These are phyloP conservation scores for Neoarius graeffei DNA, from an alignment of 2,113 vertebrate genomes.

Conservation along the genomic window DNA sequence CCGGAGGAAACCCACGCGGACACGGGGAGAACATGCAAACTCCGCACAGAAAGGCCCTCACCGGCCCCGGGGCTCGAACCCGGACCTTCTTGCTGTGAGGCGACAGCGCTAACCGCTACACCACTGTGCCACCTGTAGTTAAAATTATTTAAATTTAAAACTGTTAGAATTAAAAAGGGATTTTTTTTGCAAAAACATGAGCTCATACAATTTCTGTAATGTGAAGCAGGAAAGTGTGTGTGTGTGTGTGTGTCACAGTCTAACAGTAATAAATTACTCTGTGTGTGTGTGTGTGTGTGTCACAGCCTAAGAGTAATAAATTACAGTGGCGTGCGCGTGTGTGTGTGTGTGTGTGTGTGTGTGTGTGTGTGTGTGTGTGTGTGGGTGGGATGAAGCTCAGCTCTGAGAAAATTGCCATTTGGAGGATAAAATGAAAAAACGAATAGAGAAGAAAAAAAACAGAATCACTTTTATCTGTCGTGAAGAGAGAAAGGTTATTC, in stretches of 20 bases:
- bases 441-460: conserved; percentile 7
- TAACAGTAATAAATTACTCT: conserved; percentile 14
- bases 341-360: neutral
- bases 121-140: no score
- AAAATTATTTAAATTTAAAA: neutral
- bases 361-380: neutral
- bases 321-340: neutral
- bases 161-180: neutral
- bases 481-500: conserved; percentile 9
- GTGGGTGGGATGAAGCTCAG: neutral
- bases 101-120: no score
- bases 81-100: no score
- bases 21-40: no score
- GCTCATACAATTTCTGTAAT: neutral
- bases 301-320: neutral
- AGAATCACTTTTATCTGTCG: conserved; percentile 16
- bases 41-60: no score
- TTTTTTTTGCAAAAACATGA: neutral
- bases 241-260: neutral
- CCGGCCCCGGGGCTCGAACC: no score
- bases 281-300: neutral
- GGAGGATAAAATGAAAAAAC: conserved; percentile 23
- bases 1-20: no score
- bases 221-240: neutral
- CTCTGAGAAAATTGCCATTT: conserved; percentile 22